phyloP scores from a whole-genome alignment of 2,888 invertebrate genomes.

The Xestia ashworthii region DNA sequence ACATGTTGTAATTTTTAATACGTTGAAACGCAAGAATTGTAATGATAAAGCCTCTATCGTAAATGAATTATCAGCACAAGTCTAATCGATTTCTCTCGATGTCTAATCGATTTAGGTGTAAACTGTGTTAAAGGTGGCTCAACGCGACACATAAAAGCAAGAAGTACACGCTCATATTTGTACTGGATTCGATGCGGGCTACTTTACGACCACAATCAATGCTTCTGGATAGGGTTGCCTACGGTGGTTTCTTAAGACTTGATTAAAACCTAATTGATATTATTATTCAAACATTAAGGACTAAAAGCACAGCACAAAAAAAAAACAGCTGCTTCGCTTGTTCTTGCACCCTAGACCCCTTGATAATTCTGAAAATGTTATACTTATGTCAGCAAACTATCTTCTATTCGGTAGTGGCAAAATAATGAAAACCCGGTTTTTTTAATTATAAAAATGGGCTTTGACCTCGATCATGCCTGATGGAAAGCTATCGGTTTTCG shows the following conservation, averaged over 20 bases:
- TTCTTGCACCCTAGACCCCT: background rate
- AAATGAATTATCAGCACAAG: slow-evolving; percentile 84
- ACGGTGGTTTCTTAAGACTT: slow-evolving; percentile 8
- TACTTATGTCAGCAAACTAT: background rate
- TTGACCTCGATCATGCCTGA: no score
- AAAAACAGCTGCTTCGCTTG: background rate
- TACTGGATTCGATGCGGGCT: slow-evolving; percentile 84
- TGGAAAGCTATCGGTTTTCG: background rate
- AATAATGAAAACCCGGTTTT: background rate
- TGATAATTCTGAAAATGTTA: background rate
- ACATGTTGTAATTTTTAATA: slow-evolving; percentile 51
- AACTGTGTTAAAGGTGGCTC: slow-evolving; percentile 84
- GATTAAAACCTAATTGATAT: slow-evolving; percentile 1
- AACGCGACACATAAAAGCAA: slow-evolving; percentile 78
- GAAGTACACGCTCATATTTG: slow-evolving; percentile 83
- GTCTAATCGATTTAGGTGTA: slow-evolving; percentile 89
- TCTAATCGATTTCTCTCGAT: slow-evolving; percentile 88
- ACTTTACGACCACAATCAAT: slow-evolving; percentile 80
- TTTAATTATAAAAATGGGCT: no score
- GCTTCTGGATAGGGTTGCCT: slow-evolving; percentile 67
- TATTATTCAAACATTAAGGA: background rate
- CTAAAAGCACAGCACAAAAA: background rate
- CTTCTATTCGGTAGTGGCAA: background rate
- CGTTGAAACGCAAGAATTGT: slow-evolving; percentile 72
- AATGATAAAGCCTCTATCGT: slow-evolving; percentile 81